A percentile compares a stretch with the other conserved stretches of the same genome.
These are phyloP conservation scores for Thyatira batis DNA, from an alignment of 2,888 invertebrate genomes.

Conservation along the genomic window DNA sequence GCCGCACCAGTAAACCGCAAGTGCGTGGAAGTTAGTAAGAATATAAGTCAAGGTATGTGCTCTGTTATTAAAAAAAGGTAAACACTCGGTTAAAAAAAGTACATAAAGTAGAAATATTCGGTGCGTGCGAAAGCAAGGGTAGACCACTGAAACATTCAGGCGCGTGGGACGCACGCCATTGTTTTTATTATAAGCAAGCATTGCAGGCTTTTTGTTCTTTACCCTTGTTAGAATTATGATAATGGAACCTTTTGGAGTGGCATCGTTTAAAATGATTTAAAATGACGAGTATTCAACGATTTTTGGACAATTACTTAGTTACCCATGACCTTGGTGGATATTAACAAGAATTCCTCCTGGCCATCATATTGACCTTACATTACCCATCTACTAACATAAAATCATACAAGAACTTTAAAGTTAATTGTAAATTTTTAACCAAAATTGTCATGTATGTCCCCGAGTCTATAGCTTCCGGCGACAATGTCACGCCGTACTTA, in stretches of 20 bases:
- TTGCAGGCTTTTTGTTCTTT: conserved; percentile 57
- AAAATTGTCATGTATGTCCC: conserved; percentile 14
- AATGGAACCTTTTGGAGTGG: conserved; percentile 56
- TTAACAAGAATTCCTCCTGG: background rate
- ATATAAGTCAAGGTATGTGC: background rate
- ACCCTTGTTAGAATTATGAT: conserved; percentile 61
- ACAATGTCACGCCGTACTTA: conserved; percentile 16
- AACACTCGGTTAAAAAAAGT: conserved; percentile 27
- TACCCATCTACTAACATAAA: too few species aligned
- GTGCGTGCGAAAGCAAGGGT: conserved; percentile 43
- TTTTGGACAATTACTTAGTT: background rate
- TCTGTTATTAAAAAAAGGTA: conserved; percentile 21
- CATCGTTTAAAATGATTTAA: conserved; percentile 39
- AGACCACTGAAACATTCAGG: conserved; percentile 62
- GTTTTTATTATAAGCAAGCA: conserved; percentile 69
- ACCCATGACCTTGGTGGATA: background rate
- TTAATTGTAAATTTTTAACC: conserved; percentile 15
- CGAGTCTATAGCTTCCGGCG: conserved; percentile 8
- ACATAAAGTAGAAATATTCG: conserved; percentile 41
- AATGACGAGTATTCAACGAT: conserved; percentile 16
- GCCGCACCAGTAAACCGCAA: conserved; percentile 1
- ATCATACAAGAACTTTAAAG: too few species aligned
- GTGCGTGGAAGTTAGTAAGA: background rate
- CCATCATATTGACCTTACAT: background rate
- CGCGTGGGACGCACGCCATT: conserved; percentile 52